phyloP scores from a whole-genome alignment of 2,888 invertebrate species.

The Lithosia quadra region DNA sequence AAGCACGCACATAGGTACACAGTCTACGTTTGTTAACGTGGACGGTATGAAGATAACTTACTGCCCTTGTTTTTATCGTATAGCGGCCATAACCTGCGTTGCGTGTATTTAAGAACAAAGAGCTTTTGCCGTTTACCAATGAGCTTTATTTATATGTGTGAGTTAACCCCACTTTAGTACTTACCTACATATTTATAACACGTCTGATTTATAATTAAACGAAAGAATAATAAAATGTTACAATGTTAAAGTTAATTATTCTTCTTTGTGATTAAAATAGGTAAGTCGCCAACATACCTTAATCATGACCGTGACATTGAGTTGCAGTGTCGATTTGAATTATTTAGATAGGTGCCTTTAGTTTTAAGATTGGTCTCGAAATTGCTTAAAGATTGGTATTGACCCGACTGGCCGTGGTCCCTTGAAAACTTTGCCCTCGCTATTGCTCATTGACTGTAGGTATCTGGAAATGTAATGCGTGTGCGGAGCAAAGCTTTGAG shows the following conservation, averaged over 20 bases:
- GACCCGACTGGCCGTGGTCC: too few species aligned
- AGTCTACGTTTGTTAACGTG: background rate
- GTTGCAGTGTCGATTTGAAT: background rate
- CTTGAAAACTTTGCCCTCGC: too few species aligned
- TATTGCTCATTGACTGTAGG: too few species aligned
- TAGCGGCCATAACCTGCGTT: constrained; percentile 50
- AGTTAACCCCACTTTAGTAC: constrained; percentile 36
- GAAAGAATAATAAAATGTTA: constrained; percentile 13
- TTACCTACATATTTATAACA: constrained; percentile 42
- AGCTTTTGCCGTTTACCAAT: constrained; percentile 50
- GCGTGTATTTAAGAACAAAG: constrained; percentile 73
- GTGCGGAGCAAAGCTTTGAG: too few species aligned
- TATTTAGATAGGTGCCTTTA: too few species aligned
- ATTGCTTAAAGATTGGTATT: too few species aligned
- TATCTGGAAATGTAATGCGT: too few species aligned
- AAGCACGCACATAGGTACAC: constrained; percentile 36
- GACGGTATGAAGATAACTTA: background rate
- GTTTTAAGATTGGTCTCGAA: too few species aligned
- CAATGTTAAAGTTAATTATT: constrained; percentile 3
- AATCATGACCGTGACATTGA: background rate
- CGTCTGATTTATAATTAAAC: constrained; percentile 31
- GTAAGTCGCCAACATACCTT: background rate
- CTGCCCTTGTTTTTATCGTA: constrained; percentile 1
- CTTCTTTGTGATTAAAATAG: constrained; percentile 12
- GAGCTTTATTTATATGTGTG: constrained; percentile 47